A percentile compares a stretch with the other conserved stretches of the same genome.
These are phyloP conservation scores for Meriones psammophilus DNA, from an alignment of 2,797 vertebrate species.

Conservation along the genomic window DNA sequence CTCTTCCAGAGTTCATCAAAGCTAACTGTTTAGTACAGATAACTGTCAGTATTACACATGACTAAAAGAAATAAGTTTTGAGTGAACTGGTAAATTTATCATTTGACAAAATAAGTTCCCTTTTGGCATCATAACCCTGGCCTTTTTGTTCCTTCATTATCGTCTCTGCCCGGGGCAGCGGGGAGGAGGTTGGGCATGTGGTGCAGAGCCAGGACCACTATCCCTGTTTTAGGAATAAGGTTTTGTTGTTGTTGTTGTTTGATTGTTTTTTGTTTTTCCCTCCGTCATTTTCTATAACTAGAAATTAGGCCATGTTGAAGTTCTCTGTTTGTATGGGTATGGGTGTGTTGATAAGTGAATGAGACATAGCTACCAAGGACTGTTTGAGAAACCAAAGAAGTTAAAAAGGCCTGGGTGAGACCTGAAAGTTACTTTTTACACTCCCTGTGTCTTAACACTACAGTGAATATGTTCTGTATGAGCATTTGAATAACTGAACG, in stretches of 20 bases:
- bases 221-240: neutral
- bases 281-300: neutral
- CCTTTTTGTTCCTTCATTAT: neutral
- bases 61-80: conserved; percentile 41
- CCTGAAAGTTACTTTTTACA: conserved; percentile 7
- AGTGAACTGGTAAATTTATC: neutral
- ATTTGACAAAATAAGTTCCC: neutral
- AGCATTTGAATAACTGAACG: conserved; percentile 13
- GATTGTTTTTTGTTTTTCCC: neutral
- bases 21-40: conserved; percentile 16
- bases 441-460: neutral
- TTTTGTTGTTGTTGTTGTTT: neutral
- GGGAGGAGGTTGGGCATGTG: neutral
- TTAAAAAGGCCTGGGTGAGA: neutral
- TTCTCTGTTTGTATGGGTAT: neutral
- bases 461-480: neutral
- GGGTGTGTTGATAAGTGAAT: neutral
- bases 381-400: neutral
- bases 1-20: neutral
- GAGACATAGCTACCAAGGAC: neutral
- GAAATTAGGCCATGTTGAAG: neutral
- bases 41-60: neutral
- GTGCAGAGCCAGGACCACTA: neutral
- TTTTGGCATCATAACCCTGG: conserved; percentile 7
- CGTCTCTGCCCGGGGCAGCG: neutral